Percentiles rank a stretch among this genome's conserved stretches.
These are phyloP conservation scores for Rhopalosiphum nymphaeae DNA, from an alignment of 2,888 invertebrate genomes.

Conservation along the genomic window DNA sequence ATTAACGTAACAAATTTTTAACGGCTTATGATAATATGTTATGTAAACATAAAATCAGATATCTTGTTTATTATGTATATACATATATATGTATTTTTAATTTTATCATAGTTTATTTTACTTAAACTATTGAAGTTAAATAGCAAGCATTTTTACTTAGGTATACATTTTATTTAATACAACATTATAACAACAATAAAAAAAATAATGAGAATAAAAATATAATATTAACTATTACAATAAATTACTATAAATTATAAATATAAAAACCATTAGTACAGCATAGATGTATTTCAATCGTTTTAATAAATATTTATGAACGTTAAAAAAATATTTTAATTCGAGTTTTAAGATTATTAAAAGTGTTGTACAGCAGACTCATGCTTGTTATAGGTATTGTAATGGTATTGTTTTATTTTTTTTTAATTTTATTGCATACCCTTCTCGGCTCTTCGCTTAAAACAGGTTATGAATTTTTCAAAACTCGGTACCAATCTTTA, in stretches of 20 bases:
- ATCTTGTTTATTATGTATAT: not conserved
- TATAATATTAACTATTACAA: not conserved
- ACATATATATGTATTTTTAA: not conserved
- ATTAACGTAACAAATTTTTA: not conserved
- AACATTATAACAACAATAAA: not conserved
- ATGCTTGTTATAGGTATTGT: not conserved
- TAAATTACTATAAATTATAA: not conserved
- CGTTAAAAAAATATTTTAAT: not conserved
- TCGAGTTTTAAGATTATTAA: not conserved
- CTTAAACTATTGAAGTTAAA: too few species aligned
- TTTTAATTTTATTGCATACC: not conserved
- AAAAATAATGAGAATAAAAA: not conserved
- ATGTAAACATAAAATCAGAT: not conserved
- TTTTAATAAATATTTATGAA: not conserved
- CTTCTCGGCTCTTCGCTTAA: not conserved
- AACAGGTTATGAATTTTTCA: slow-evolving; percentile 5
- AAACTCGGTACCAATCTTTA: slow-evolving; percentile 8
- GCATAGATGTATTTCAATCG: not conserved
- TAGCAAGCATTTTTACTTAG: not conserved
- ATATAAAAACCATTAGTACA: not conserved
- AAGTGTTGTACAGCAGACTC: not conserved
- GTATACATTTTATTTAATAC: not conserved
- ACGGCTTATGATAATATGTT: not conserved
- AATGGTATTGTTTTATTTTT: not conserved
- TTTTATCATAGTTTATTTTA: too few species aligned